Base-by-base conservation (phyloP, 2,888 invertebrate genomes). In the Lepeophtheirus nordmannii region DNA sequence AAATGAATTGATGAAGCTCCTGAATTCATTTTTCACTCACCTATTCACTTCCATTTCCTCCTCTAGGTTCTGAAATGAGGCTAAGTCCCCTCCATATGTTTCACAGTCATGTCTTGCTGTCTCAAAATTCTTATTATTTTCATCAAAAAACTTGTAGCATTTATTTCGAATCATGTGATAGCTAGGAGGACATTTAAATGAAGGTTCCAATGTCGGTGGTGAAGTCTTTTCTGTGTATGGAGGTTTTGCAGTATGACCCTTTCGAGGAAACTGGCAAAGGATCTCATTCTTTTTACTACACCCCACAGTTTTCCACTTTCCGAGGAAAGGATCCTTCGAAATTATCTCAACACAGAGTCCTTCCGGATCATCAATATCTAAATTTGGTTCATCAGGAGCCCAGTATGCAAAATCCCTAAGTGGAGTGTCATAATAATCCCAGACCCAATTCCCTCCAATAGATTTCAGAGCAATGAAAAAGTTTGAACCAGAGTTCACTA, bases 351-450 rank as follows among this genome's bases (percentile, higher is more conserved):
- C 53, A 17, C 53, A 46, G 14, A 46, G 2, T 14, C 53, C 53
- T 46, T 46, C 53, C 53, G 53, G 53, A 46, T 46, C 53, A 46
- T 17, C 53, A 5, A 46, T 46, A 2, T 46, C 53, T 17, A 46
- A 46, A 14, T 57, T 60, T 14, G 60, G 60, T 23, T 60, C 30
- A 14, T 60, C 23, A 14, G 60, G 60, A 14, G 60, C 60, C 60
- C 60, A 60, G 14, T 30, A 37, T 23, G 38, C 30, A 23, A 60
- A 60, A 11, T 37, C 60, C 3, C 38, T 37, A 22, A 23, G 20
- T 11, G 60, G 38, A 37, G 30, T 17, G 1, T 60, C 38, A 46
- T 46, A 14, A 46, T 46, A 46, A 12, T 60, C 38, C 60, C 60
- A 60, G 10, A 60, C 14, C 60, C 60, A 60, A 11, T 37, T 37